phyloP scores from a whole-genome alignment of 2,113 vertebrate genomes.

The Pterocles orientalis region DNA sequence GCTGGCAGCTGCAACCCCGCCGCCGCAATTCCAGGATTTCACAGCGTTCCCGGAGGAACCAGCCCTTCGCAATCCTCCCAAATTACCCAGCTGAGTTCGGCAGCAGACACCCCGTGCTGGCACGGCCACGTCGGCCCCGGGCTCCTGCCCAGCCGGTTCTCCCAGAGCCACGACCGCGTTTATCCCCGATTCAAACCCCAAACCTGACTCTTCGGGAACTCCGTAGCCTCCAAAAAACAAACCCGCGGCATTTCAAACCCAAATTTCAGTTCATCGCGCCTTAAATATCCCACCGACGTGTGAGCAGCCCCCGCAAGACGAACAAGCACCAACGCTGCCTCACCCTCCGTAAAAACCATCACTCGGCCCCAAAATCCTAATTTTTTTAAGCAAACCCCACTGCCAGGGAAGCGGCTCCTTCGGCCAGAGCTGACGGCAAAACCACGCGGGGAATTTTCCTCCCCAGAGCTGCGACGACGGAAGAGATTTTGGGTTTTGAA shows the following conservation, averaged over 20 bases:
- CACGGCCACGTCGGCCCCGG: not conserved
- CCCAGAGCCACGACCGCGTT: not conserved
- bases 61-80: not conserved
- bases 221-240: not conserved
- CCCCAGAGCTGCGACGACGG: not conserved
- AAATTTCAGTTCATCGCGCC: not conserved
- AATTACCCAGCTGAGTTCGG: too few relatives aligned
- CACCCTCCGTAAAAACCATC: accelerated
- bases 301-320: not conserved
- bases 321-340: accelerated
- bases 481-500: not conserved
- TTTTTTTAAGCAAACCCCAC: not conserved
- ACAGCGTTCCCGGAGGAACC: not conserved
- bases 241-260: not conserved
- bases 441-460: not conserved
- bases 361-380: not conserved
- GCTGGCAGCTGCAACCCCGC: not conserved
- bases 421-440: not conserved
- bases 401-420: not conserved
- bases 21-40: not conserved
- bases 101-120: not conserved
- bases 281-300: not conserved
- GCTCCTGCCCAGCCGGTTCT: not conserved
- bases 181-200: not conserved
- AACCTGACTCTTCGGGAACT: not conserved